Percentiles rank a stretch among this genome's conserved stretches.
Conservation (phyloP, 2,888 invertebrate species). For the Opisthograptis luteolata region DNA sequence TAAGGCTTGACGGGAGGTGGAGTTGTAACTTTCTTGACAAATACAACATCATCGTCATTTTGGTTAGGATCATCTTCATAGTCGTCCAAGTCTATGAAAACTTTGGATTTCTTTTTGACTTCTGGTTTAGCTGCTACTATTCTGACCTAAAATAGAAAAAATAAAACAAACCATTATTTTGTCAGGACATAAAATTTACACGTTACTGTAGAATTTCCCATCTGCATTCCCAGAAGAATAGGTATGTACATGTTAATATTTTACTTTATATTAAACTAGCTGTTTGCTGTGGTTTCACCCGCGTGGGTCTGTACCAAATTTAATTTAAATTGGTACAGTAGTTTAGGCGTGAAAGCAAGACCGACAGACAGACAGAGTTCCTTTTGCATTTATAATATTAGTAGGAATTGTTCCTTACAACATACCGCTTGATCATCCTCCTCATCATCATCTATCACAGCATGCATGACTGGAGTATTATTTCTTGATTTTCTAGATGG, state of each 20-base stretch:
- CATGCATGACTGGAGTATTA: conserved; percentile 61
- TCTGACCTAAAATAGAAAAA: conserved; percentile 61
- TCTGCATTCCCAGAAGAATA: no score
- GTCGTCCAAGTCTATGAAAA: conserved; percentile 67
- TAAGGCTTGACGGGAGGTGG: conserved; percentile 60
- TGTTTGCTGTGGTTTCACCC: no score
- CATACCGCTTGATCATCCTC: conserved; percentile 65
- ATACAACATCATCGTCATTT: conserved; percentile 69
- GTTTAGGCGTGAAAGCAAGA: no score
- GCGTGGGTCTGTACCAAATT: no score
- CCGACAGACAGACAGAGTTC: no score
- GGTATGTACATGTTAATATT: no score
- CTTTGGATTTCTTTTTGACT: conserved; percentile 56
- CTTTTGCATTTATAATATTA: no score
- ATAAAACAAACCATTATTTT: background rate
- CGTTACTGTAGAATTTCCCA: no score
- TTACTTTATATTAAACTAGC: no score
- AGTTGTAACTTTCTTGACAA: conserved; percentile 63
- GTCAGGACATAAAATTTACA: background rate
- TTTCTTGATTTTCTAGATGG: conserved; percentile 60
- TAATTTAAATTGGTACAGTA: no score
- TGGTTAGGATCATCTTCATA: conserved; percentile 52
- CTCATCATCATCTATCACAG: conserved; percentile 65
- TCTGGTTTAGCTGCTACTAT: conserved; percentile 60
- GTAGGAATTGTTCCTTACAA: no score